These are phyloP conservation scores for Cephalotes varians DNA, from an alignment of 2,888 invertebrate species.

Conservation along the genomic window DNA sequence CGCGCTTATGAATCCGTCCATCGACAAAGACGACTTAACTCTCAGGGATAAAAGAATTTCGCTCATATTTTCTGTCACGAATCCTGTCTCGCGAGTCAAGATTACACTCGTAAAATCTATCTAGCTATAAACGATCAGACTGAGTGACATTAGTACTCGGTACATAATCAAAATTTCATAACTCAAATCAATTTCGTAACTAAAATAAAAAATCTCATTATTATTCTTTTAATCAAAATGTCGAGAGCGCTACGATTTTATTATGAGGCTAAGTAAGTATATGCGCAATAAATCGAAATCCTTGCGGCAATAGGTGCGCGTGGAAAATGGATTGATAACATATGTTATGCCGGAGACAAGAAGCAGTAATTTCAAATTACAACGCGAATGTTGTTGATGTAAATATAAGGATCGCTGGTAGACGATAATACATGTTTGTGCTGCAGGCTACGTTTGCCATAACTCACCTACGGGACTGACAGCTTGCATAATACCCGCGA, in stretches of 20 bases:
- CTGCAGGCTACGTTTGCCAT: constrained; percentile 81
- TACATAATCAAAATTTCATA: not conserved
- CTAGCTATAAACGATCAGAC: not conserved
- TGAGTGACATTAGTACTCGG: not conserved
- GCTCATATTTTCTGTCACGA: not conserved
- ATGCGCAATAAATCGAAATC: not conserved
- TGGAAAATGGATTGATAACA: constrained; percentile 57
- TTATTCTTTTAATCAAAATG: constrained; percentile 6
- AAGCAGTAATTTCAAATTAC: constrained; percentile 74
- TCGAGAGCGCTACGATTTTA: not conserved
- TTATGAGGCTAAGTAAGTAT: constrained; percentile 22
- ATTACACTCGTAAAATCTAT: not conserved
- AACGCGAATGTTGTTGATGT: constrained; percentile 69
- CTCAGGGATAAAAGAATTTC: not conserved
- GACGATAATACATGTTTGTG: constrained; percentile 79
- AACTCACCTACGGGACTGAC: constrained; percentile 84
- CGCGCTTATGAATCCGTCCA: constrained; percentile 57
- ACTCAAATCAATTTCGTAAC: not conserved
- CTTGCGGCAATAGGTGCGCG: constrained; percentile 11
- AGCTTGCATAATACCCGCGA: constrained; percentile 85
- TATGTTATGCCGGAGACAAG: constrained; percentile 54
- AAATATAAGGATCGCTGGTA: constrained; percentile 68
- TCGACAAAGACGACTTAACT: constrained; percentile 27
- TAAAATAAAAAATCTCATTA: not conserved
- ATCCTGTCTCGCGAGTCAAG: not conserved